Base-by-base conservation (phyloP, 1,140 invertebrate genomes). In the Caenorhabditis remanei region DNA sequence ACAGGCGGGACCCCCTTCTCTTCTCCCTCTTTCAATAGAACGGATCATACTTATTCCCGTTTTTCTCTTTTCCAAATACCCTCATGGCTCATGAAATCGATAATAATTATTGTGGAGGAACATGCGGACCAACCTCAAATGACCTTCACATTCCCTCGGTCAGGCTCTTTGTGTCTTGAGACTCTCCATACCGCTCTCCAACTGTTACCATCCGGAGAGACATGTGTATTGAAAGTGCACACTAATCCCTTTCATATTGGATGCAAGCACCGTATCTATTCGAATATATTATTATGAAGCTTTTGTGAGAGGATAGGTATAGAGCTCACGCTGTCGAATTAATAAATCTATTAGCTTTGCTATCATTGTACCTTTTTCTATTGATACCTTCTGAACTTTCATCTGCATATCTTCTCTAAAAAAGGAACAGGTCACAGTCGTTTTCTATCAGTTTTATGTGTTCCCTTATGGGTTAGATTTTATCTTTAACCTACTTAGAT, bases 131-230 rank as follows among this genome's bases (percentile, higher is more conserved):
- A 14, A 8, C 71, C 21, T 50, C 40, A 46, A 79, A 50, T 79
- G 71, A 79, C 71, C 71, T 79, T 79, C 40, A 79, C 71, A 79
- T 79, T 50, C 71, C 46, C 5, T 53, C 46, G 71, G 43, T 50
- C 46, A 48, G 46, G 71, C 71, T 79, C 71, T 79, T 79, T 53
- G 43, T 79, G 9, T 71, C 21, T 48, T 53, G 16, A 53, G 50
- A 11, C 50, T 16, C 50, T 16, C 16, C 16, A 11, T 53, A 19
- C 46, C 71, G 71, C 46, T 79, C 71, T 79, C 71, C 71, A 50
- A 50, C 46, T 79, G 71, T 79, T 79, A 50, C 46, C n/a, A 79
- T 50, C 21, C 71, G 8, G 41, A 13, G 14, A 46, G 61, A 71
- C 14, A 71, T 21, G 13, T 71, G 19, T 11, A 14, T 14, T 71